phyloP scores from a whole-genome alignment of 2,797 vertebrate genomes.

The Telmatherina bonti region DNA sequence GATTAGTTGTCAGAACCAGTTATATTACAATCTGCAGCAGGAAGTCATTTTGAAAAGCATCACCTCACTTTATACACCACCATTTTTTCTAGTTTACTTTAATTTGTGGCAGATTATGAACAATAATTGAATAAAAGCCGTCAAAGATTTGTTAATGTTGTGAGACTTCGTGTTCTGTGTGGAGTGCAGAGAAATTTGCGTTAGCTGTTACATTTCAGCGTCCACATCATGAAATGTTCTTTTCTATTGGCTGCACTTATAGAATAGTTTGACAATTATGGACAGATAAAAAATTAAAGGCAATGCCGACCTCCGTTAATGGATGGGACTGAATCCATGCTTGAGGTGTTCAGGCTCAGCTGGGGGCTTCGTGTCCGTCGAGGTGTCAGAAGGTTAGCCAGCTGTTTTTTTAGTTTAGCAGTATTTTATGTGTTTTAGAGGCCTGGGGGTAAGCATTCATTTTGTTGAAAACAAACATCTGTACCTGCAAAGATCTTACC shows the following conservation, averaged over 20 bases:
- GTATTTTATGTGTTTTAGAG: not conserved
- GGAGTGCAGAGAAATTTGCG: not conserved
- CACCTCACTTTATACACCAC: not conserved
- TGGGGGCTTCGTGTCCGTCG: not conserved
- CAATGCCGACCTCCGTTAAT: not conserved
- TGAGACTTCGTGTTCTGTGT: not conserved
- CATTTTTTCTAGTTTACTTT: conserved; percentile 6
- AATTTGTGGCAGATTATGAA: conserved; percentile 21
- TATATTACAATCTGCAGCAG: conserved; percentile 13
- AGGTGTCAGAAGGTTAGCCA: not conserved
- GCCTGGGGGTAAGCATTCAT: not conserved
- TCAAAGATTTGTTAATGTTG: conserved; percentile 2
- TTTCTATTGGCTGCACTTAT: not conserved
- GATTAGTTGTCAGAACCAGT: conserved; percentile 20
- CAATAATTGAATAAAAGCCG: conserved; percentile 6
- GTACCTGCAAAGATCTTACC: not conserved
- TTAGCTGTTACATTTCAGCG: not conserved
- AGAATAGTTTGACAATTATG: not conserved
- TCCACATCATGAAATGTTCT: no score
- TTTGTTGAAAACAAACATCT: not conserved
- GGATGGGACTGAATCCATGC: not conserved
- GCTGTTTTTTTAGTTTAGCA: not conserved
- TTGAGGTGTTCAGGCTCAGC: no score
- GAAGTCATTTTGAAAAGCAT: conserved; percentile 10
- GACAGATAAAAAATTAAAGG: not conserved